Conservation (phyloP, 2,113 vertebrate genomes). For the Hemiscyllium ocellatum region DNA sequence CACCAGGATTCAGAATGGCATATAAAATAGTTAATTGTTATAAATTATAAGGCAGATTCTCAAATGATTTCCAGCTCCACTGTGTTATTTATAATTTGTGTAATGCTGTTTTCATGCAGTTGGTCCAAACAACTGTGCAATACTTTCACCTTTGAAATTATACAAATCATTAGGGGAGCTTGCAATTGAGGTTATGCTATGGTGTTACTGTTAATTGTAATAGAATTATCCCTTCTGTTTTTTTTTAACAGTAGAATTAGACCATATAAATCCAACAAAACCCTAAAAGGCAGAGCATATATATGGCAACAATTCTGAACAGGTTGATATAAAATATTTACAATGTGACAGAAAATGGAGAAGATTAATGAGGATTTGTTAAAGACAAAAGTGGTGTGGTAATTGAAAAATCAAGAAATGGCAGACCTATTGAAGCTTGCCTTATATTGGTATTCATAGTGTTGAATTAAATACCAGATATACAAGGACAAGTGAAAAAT, state of each 20-base stretch:
- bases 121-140: not conserved
- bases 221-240: not conserved
- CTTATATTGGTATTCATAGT: not conserved
- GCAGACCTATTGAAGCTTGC: not conserved
- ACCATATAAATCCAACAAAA: not conserved
- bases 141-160: not conserved
- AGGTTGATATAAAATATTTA: no score
- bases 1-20: not conserved
- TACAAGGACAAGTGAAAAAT: not conserved
- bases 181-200: no score
- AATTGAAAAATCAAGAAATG: not conserved
- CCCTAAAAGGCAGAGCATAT: not conserved
- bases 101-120: not conserved
- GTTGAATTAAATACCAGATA: no score
- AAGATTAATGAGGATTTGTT: not conserved
- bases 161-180: not conserved
- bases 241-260: not conserved
- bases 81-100: not conserved
- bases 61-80: not conserved
- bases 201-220: not conserved
- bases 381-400: not conserved
- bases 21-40: constrained; percentile 7
- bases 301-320: not conserved
- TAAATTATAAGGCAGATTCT: constrained; percentile 3
- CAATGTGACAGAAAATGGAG: not conserved